Percentiles rank a stretch among this genome's conserved stretches.
These are phyloP conservation scores for Rhinichthys klamathensis DNA, from an alignment of 2,113 vertebrate genomes.

Conservation along the genomic window DNA sequence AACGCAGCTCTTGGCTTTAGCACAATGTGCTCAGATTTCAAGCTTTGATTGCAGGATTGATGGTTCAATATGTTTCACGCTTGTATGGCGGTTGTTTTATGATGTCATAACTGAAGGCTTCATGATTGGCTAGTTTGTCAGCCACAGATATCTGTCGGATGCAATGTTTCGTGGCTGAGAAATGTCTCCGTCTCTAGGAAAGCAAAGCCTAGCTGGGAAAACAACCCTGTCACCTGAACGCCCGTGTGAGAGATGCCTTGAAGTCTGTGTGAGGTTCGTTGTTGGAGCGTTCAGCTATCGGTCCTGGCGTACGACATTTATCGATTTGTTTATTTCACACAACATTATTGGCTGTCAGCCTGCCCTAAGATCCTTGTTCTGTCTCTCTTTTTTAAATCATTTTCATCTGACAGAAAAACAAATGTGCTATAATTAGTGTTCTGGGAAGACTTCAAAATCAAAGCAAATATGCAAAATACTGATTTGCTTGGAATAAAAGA, in stretches of 20 bases:
- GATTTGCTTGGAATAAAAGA: neutral
- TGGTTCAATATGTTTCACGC: slow-evolving; percentile 10
- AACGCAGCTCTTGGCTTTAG: neutral
- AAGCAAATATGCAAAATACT: neutral
- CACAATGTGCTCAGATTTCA: neutral
- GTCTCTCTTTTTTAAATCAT: neutral
- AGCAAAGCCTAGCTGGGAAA: neutral
- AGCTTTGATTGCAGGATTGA: neutral
- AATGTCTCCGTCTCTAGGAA: neutral
- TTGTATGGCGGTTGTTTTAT: slow-evolving; percentile 11
- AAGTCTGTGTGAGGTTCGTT: neutral
- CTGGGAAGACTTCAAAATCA: neutral
- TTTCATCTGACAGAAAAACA: neutral
- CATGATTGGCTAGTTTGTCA: slow-evolving; percentile 19
- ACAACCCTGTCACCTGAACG: slow-evolving; percentile 5
- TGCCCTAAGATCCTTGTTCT: slow-evolving; percentile 6
- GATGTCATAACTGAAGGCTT: slow-evolving; percentile 12
- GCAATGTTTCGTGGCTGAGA: neutral
- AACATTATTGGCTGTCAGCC: neutral
- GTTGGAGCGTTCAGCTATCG: neutral
- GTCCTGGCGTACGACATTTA: neutral
- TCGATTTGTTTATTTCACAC: slow-evolving; percentile 8
- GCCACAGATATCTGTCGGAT: neutral
- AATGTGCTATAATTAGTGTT: neutral
- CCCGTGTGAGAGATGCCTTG: neutral